A percentile compares a stretch with the other conserved stretches of the same genome.
These are phyloP conservation scores for Caenorhabditis sp. DNA, from an alignment of 2,888 invertebrate species.

Conservation along the genomic window DNA sequence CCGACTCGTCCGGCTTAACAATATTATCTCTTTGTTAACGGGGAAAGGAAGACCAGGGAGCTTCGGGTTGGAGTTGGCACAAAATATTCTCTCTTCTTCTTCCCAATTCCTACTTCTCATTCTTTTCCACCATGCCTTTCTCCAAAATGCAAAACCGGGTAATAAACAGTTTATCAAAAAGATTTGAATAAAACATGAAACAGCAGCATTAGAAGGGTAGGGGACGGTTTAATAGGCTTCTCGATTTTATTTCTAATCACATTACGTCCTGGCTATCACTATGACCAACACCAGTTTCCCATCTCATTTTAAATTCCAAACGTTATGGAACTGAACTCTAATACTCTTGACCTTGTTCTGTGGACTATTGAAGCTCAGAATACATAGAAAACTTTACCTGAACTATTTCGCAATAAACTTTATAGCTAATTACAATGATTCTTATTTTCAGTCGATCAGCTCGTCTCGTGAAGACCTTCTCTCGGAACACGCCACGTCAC, in stretches of 20 bases:
- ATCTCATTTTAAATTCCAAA: neutral
- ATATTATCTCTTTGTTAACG: conserved; percentile 53
- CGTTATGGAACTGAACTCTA: neutral
- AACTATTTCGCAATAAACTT: too few species aligned
- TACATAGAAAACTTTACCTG: too few species aligned
- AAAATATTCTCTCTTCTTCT: conserved; percentile 6
- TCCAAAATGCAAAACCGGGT: conserved; percentile 35
- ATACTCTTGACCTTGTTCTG: too few species aligned
- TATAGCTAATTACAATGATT: too few species aligned
- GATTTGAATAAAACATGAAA: neutral
- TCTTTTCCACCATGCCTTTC: conserved; percentile 21
- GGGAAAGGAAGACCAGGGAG: neutral
- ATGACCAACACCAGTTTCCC: conserved; percentile 1
- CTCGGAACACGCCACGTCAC: conserved; percentile 74
- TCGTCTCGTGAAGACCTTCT: conserved; percentile 79
- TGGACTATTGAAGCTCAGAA: too few species aligned
- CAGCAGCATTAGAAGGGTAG: neutral
- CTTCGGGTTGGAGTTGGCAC: neutral
- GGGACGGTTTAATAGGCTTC: neutral
- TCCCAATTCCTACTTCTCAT: too few species aligned
- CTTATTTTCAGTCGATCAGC: conserved; percentile 64
- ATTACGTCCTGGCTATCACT: too few species aligned
- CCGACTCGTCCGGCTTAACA: conserved; percentile 55
- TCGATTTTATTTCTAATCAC: neutral
- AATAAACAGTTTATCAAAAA: conserved; percentile 39